Base-by-base conservation (phyloP, 2,113 vertebrate genomes). In the Daphoenositta chrysoptera region DNA sequence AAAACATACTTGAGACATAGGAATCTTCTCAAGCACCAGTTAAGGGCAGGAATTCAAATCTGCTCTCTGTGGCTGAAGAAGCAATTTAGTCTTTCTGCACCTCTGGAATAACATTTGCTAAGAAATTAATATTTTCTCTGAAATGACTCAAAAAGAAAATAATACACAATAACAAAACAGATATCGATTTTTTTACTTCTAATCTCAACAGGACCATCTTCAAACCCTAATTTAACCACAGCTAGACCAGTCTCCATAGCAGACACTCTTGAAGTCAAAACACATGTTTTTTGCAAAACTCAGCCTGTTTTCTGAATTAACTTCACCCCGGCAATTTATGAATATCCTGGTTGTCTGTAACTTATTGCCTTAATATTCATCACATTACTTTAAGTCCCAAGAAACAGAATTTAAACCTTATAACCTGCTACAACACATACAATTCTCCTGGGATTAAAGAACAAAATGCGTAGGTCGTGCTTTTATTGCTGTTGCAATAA, bases 311-410 rank as follows among this genome's bases (percentile, higher is more conserved):
- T 57, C 33, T 37, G 40, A 63, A 68, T 28, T 21, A 76, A 68
- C 14, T 47, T 1, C 11, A 3, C 8, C 2, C 3, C 8, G n/a
- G n/a, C 15, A 22, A 2, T 68, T 81, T 44, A 27, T 51, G 2
- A 63, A 26, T 44, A 88, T 16, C 31, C 37, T 86, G 20, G 9
- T 24, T 86, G 18, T n/a, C 60, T 28, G 15, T 39, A 81, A 81
- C 8, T 48, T 77, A 64, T 9, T 85, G 23, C 17, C 10, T 70
- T 56, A 50, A 65, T 45, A 60, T 20, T 64, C 7, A 68, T 50
- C 28, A 31, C 17, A 56, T 24, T 37, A 27, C 50, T 61, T 65
- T 28, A 65, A 82, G 30, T n/a, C 23, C 26, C 24, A 5, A 7
- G 24, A 66, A 63, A 68, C 6, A 31, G 13, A 48, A 66, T 54